Evolutionary conservation across 1,140 invertebrate species (phyloP).

Genomic region (Panagrolaimus sp.): DNA sequence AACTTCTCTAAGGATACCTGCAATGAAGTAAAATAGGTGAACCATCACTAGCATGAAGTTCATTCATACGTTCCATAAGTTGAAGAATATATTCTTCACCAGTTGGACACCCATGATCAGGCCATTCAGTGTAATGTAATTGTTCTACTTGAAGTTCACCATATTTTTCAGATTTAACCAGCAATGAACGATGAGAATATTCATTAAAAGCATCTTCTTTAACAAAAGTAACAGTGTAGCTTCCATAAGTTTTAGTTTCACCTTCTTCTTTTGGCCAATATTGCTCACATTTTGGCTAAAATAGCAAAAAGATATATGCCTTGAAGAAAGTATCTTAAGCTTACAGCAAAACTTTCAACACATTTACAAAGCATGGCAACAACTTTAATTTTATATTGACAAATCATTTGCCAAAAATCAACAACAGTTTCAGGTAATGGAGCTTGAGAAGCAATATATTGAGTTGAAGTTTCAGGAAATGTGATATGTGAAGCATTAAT

Average conservation of each 20-base stretch:
- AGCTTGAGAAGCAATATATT: conserved; percentile 23
- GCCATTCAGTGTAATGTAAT: conserved; percentile 27
- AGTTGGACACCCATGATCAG: conserved; percentile 22
- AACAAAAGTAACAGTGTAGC: conserved; percentile 11
- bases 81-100: conserved; percentile 16
- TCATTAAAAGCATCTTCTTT: conserved; percentile 20
- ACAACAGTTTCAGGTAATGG: conserved; percentile 19
- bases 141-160: conserved; percentile 16
- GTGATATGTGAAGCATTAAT: conserved; percentile 25
- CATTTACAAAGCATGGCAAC: conserved; percentile 23
- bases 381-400: conserved; percentile 20
- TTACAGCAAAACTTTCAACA: conserved; percentile 23
- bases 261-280: conserved; percentile 21
- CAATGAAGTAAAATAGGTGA: conserved; percentile 25
- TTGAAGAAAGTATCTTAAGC: conserved; percentile 1
- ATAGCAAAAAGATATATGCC: not conserved
- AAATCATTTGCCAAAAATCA: conserved; percentile 28
- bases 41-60: conserved; percentile 16
- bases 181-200: conserved; percentile 18
- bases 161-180: conserved; percentile 21
- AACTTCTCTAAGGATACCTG: not conserved
- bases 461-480: conserved; percentile 7
- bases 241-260: conserved; percentile 14
- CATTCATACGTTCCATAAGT: conserved; percentile 18
- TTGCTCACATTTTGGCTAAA: conserved; percentile 4